Percentiles rank a stretch among this genome's conserved stretches.
These are phyloP conservation scores for Drosophila neocordata DNA, from an alignment of 1,140 invertebrate genomes.

Conservation along the genomic window DNA sequence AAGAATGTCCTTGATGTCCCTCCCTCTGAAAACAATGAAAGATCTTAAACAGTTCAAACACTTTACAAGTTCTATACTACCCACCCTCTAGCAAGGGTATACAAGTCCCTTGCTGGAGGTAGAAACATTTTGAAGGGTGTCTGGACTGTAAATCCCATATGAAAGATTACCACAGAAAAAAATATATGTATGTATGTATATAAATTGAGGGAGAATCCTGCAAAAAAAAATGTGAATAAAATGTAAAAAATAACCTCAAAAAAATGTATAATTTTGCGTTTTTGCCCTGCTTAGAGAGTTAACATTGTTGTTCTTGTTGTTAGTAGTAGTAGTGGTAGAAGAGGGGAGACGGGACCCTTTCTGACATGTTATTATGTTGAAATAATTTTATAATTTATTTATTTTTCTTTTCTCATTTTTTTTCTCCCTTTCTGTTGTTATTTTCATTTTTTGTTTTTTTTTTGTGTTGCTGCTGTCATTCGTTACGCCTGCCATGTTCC, in stretches of 20 bases:
- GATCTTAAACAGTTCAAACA: too few relatives aligned
- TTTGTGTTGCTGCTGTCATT: slow-evolving; percentile 24
- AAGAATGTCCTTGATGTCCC: too few relatives aligned
- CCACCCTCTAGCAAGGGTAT: not conserved
- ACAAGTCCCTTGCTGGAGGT: not conserved
- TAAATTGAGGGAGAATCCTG: not conserved
- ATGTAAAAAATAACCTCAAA: slow-evolving; percentile 57
- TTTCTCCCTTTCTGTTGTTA: not conserved
- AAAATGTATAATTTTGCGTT: slow-evolving; percentile 56
- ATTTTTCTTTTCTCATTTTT: slow-evolving; percentile 35
- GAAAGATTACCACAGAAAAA: slow-evolving; percentile 46
- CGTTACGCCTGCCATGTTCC: slow-evolving; percentile 46
- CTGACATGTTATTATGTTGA: slow-evolving; percentile 68
- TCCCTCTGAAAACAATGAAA: too few relatives aligned
- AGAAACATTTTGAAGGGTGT: slow-evolving; percentile 38
- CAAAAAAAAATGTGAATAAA: slow-evolving; percentile 52
- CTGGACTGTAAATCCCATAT: slow-evolving; percentile 58
- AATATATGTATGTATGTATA: too few relatives aligned
- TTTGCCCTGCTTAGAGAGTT: slow-evolving; percentile 24
- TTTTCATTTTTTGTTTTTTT: not conserved
- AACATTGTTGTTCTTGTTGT: slow-evolving; percentile 15
- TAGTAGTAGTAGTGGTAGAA: not conserved
- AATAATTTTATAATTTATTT: slow-evolving; percentile 78
- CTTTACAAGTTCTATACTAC: not conserved
- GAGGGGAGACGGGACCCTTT: not conserved